A percentile compares a stretch with the other conserved stretches of the same genome.
Conservation (phyloP, 2,113 vertebrate species). For the Daboia siamensis region DNA sequence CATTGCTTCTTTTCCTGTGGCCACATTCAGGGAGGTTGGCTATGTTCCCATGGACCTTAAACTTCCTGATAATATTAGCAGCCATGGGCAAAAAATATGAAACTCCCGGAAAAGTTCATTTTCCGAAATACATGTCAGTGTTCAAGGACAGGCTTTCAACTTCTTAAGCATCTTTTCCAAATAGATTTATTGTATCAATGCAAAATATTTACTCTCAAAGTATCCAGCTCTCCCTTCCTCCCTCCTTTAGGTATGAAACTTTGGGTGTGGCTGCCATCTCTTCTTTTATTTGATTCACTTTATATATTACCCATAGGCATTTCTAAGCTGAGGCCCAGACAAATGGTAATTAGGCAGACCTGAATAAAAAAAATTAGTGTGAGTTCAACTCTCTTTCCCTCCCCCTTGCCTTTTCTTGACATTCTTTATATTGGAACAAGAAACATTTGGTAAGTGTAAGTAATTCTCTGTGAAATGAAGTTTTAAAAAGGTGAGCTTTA, state of each 20-base stretch:
- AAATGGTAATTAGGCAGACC: not conserved
- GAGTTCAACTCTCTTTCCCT: not conserved
- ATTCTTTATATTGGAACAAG: not conserved
- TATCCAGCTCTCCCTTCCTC: not conserved
- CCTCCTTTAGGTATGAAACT: not conserved
- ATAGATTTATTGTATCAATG: not conserved
- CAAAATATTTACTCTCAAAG: not conserved
- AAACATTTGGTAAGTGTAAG: not conserved
- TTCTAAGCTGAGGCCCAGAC: not conserved
- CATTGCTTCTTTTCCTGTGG: not conserved
- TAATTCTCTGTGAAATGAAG: not conserved
- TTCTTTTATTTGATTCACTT: not conserved
- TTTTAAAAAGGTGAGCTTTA: not conserved
- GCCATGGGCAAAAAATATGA: not conserved
- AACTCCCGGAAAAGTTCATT: not conserved
- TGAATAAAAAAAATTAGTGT: not conserved
- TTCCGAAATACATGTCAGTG: not conserved
- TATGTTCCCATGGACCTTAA: not conserved
- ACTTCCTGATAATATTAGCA: not conserved
- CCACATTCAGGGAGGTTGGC: not conserved
- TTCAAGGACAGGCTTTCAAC: fast-evolving
- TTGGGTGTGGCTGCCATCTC: not conserved
- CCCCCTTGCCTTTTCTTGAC: not conserved
- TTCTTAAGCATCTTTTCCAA: not conserved
- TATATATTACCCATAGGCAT: not conserved